Percentiles rank a stretch among this genome's conserved stretches.
phyloP scores from a whole-genome alignment of 1,140 invertebrate genomes.

The Zaprionus capensis region DNA sequence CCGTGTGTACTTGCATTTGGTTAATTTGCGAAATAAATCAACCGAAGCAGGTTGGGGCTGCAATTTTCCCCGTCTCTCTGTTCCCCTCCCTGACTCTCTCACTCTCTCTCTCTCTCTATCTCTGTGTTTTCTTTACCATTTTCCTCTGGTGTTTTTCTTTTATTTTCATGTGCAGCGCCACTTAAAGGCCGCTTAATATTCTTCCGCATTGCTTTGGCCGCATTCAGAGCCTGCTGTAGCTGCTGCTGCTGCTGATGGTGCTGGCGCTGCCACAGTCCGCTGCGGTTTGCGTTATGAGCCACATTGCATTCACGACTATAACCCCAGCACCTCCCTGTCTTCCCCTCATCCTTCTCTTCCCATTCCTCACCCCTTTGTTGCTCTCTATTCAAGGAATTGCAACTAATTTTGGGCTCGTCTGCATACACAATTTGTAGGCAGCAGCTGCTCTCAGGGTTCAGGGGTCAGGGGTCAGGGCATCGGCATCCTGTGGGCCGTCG shows the following conservation, averaged over 20 bases:
- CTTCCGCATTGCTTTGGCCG: constrained; percentile 81
- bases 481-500: constrained; percentile 42
- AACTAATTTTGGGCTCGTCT: constrained; percentile 70
- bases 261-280: constrained; percentile 40
- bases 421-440: constrained; percentile 51
- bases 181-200: constrained; percentile 82
- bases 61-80: neutral
- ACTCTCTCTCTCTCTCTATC: constrained; percentile 1
- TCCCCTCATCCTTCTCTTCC: neutral
- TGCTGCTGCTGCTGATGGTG: constrained; percentile 16
- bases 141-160: constrained; percentile 25
- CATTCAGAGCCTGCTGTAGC: constrained; percentile 57
- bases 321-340: neutral
- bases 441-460: constrained; percentile 7
- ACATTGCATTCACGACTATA: constrained; percentile 28
- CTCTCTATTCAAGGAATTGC: constrained; percentile 39
- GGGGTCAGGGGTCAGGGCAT: neutral
- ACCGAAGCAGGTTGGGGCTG: neutral
- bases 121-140: neutral
- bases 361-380: neutral
- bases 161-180: constrained; percentile 72
- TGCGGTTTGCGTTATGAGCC: constrained; percentile 44
- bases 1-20: constrained; percentile 3
- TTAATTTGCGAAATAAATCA: constrained; percentile 12
- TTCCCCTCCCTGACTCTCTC: neutral